phyloP scores from a whole-genome alignment of 2,888 invertebrate genomes.

The Drosophila siamana region DNA sequence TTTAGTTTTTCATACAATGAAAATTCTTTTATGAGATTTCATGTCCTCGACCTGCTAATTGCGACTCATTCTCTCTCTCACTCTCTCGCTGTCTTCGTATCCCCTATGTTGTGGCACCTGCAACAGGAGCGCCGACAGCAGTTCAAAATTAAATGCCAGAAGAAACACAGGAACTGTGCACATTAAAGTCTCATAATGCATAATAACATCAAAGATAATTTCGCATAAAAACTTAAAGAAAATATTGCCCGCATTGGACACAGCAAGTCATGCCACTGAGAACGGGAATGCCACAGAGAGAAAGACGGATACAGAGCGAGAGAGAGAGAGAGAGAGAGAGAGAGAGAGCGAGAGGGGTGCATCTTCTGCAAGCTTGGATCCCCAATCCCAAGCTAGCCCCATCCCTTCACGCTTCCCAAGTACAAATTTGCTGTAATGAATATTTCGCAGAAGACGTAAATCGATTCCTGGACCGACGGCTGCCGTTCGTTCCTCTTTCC shows the following conservation, averaged over 20 bases:
- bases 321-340: neutral
- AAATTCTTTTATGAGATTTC: conserved; percentile 45
- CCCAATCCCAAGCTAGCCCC: conserved; percentile 23
- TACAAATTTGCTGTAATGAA: conserved; percentile 74
- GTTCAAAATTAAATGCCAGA: conserved; percentile 54
- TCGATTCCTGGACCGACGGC: conserved; percentile 62
- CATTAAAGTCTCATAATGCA: conserved; percentile 74
- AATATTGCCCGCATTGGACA: conserved; percentile 61
- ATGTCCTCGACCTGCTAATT: conserved; percentile 27
- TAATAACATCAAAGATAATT: conserved; percentile 74
- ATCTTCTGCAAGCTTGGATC: conserved; percentile 3
- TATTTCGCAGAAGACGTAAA: conserved; percentile 76
- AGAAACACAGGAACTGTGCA: conserved; percentile 71
- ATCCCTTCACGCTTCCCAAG: conserved; percentile 39
- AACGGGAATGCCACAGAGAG: neutral
- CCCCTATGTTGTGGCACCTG: neutral
- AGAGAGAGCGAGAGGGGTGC: conserved; percentile 13
- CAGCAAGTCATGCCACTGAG: conserved; percentile 48
- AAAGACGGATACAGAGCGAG: too few relatives aligned
- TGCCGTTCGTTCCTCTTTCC: conserved; percentile 24
- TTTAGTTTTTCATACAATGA: conserved; percentile 35
- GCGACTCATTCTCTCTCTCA: neutral
- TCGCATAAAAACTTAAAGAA: conserved; percentile 56
- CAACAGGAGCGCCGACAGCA: conserved; percentile 10
- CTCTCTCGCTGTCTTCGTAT: too few relatives aligned